These are phyloP conservation scores for Heliconius ismenius DNA, from an alignment of 2,888 invertebrate genomes.

Conservation along the genomic window DNA sequence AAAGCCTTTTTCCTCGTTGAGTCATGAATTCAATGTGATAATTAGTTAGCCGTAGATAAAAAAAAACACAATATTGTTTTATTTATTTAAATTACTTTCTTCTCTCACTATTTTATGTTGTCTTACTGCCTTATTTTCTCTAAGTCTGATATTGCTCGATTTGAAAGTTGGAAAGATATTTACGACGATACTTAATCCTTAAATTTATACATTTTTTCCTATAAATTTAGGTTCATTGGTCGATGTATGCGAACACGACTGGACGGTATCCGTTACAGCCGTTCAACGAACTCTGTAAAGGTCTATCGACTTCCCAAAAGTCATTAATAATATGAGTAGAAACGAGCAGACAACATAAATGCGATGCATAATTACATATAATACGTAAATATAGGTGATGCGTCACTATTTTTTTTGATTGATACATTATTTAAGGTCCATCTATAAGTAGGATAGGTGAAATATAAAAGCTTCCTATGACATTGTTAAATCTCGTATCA, in stretches of 20 bases:
- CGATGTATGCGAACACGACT: constrained; percentile 24
- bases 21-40: background rate
- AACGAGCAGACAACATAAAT: constrained; percentile 3
- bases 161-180: background rate
- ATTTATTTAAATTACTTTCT: background rate
- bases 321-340: constrained; percentile 16
- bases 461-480: constrained; percentile 7
- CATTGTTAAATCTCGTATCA: background rate
- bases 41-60: background rate
- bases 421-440: background rate
- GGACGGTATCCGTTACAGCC: constrained; percentile 31
- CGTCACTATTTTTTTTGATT: background rate
- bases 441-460: background rate
- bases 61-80: background rate
- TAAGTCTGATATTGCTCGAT: background rate
- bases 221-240: constrained; percentile 31
- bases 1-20: background rate
- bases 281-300: constrained; percentile 39
- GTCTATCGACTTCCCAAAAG: constrained; percentile 4
- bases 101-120: background rate
- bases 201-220: constrained; percentile 1
- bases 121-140: background rate
- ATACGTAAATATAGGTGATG: background rate
- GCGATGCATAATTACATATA: background rate
- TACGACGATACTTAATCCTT: background rate